phyloP scores from a whole-genome alignment of 2,797 vertebrate genomes.

The Hapalemur alaotrensis region DNA sequence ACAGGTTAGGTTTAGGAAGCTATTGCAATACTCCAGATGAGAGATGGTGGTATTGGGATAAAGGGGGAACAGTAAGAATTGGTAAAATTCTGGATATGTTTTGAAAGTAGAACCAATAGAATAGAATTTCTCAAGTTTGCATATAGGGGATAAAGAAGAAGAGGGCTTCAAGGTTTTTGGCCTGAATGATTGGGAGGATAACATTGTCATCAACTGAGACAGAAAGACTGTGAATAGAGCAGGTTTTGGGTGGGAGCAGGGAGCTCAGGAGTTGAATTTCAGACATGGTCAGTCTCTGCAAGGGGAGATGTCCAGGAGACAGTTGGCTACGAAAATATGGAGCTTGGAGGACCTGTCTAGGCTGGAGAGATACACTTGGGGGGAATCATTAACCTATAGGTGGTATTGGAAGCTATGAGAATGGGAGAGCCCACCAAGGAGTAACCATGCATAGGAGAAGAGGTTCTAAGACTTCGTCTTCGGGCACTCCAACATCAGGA shows the following conservation, averaged over 20 bases:
- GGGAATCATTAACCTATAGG: background rate
- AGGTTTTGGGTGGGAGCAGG: fast-evolving
- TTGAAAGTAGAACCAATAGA: background rate
- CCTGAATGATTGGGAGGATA: background rate
- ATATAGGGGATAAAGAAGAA: background rate
- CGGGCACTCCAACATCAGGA: background rate
- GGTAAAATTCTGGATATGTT: background rate
- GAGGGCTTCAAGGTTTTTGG: background rate
- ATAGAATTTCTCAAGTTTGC: background rate
- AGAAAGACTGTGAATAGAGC: background rate
- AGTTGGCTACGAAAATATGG: background rate
- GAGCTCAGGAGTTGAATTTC: background rate
- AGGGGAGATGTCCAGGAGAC: background rate
- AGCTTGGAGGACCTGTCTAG: background rate
- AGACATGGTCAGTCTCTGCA: background rate
- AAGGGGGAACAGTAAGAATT: background rate
- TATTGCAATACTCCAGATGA: background rate
- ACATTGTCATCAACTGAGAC: background rate
- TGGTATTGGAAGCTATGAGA: background rate
- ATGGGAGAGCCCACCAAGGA: background rate
- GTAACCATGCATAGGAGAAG: background rate
- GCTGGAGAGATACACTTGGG: background rate
- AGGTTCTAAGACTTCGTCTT: background rate
- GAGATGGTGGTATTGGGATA: background rate
- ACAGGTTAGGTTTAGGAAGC: background rate